Percentiles rank a stretch among this genome's conserved stretches.
Conservation (phyloP, 35 echinoderm and acorn worm species). For the Eucidaris tribuloides region DNA sequence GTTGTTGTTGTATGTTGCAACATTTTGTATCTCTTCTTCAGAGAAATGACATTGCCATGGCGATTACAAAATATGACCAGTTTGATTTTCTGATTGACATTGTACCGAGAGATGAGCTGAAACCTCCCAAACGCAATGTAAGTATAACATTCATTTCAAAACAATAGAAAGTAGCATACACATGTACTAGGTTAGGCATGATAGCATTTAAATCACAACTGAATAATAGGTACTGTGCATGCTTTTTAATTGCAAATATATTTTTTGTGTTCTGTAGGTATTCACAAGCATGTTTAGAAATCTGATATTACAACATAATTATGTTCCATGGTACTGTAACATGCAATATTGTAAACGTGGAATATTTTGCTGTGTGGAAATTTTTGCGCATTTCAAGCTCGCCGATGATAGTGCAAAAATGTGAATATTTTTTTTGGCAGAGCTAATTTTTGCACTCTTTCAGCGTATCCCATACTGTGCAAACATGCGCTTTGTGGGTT, state of each 20-base stretch:
- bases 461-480: too few species aligned
- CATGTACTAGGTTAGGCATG: neutral
- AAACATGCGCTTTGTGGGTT: too few species aligned
- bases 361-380: too few species aligned
- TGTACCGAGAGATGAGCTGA: conserved; percentile 97
- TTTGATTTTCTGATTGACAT: conserved; percentile 99
- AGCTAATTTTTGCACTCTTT: too few species aligned
- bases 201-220: neutral
- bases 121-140: conserved; percentile 90
- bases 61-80: conserved; percentile 98
- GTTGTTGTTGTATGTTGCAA: neutral
- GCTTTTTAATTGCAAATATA: neutral
- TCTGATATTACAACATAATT: neutral
- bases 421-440: too few species aligned
- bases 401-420: too few species aligned
- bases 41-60: conserved; percentile 99
- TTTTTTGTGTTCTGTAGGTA: neutral
- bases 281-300: neutral
- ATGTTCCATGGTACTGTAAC: too few species aligned
- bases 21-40: conserved; percentile 36
- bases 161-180: neutral
- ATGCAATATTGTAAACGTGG: too few species aligned
- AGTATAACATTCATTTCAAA: neutral
- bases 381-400: too few species aligned
- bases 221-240: neutral